phyloP scores from a whole-genome alignment of 2,113 vertebrate genomes.

The Lethenteron camtschaticum region DNA sequence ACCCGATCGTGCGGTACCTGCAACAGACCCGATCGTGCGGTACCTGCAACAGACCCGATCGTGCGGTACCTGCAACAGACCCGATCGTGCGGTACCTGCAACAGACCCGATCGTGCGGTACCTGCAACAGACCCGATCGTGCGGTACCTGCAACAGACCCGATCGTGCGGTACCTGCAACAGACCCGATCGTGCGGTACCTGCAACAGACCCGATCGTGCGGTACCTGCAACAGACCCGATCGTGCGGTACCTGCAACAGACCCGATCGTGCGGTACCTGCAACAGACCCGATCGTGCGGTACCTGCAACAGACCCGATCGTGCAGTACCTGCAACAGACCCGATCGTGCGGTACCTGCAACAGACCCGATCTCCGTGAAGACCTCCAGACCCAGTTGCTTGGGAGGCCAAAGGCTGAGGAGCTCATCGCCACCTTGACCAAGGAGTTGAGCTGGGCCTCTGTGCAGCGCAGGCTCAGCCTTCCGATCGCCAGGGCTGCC shows the following conservation, averaged over 20 bases:
- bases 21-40: constrained; percentile 23
- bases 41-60: constrained; percentile 35
- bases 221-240: constrained; percentile 32
- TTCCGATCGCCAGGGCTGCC: constrained; percentile 28
- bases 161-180: constrained; percentile 28
- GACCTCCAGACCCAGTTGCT: constrained; percentile 29
- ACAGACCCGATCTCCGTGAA: constrained; percentile 37
- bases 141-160: constrained; percentile 30
- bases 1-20: constrained; percentile 24
- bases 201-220: constrained; percentile 26
- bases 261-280: constrained; percentile 29
- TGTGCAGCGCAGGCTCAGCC: constrained; percentile 24
- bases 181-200: constrained; percentile 26
- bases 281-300: constrained; percentile 23
- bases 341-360: constrained; percentile 21
- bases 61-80: constrained; percentile 25
- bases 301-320: constrained; percentile 35
- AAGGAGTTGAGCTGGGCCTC: constrained; percentile 26
- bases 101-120: constrained; percentile 25
- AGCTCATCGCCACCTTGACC: constrained; percentile 20
- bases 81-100: constrained; percentile 30
- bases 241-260: constrained; percentile 27
- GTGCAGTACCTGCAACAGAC: constrained; percentile 20
- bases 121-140: constrained; percentile 31
- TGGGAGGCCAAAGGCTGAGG: constrained; percentile 24